Base-by-base conservation (phyloP, 2,888 invertebrate genomes). In the Mechanitis messenoides region DNA sequence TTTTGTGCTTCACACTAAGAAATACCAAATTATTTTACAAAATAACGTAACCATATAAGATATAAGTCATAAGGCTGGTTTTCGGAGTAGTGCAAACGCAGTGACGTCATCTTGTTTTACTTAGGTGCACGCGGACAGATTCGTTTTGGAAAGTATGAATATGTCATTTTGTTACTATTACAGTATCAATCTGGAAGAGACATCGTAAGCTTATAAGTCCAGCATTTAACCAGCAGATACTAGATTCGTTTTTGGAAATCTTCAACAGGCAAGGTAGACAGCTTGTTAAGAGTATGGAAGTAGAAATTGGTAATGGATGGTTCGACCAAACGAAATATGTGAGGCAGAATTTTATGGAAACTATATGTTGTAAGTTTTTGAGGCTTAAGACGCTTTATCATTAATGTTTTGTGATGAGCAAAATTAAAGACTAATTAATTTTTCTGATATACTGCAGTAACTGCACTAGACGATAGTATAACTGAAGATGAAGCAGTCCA, bases 181-280 rank as follows among this genome's bases (percentile, higher is more conserved):
- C 63, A 82, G 83, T 72, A 9, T 63, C 73, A 59, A 67, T 66
- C 33, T 83, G 83, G 83, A 77, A 71, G 46, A 67, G 66, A 3
- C 79, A 79, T 50, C 73, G 81, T 0, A 81, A 75, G 45, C 63
- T 78, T 2, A 60, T 83, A n/a, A 75, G 68, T 28, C 77, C 79
- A 45, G 72, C 78, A 0, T 81, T 81, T 63, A 74, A 74, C 50
- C 73, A 74, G 31, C 69, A 70, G 56, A 69, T 78, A 7, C 62
- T 78, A 6, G 69, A 74, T 53, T 64, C 75, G 1, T 78, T 74
- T 45, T 60, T 79, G n/a, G 70, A 68, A 2, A 69, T 73, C 0
- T 74, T 77, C 55, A 80, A 81, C 62, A 57, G 45, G 0, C 77
- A 80, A 33, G 70, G 75, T 0, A 66, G 65, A 3, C 56, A 63